Percentiles rank a stretch among this genome's conserved stretches.
These are phyloP conservation scores for Lates calcarifer DNA, from an alignment of 2,113 vertebrate genomes.

Conservation along the genomic window DNA sequence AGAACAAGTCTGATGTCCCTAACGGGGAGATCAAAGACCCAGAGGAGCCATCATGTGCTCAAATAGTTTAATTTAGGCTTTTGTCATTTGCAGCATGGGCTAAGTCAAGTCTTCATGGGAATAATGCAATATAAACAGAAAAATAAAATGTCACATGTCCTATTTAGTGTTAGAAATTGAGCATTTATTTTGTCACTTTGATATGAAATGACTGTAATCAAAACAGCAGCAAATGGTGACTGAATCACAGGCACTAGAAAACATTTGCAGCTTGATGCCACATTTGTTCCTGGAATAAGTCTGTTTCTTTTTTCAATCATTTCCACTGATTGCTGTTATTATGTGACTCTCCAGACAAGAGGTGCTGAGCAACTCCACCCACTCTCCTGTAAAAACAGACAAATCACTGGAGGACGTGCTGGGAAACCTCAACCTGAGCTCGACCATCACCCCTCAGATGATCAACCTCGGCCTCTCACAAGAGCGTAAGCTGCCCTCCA, in stretches of 20 bases:
- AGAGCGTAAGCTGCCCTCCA: constrained; percentile 83
- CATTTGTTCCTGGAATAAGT: constrained; percentile 35
- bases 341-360: constrained; percentile 82
- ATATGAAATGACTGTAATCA: constrained; percentile 35
- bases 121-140: constrained; percentile 2
- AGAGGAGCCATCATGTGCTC: constrained; percentile 26
- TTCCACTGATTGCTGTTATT: constrained; percentile 63
- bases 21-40: constrained; percentile 41
- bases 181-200: constrained; percentile 16
- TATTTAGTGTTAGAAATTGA: constrained; percentile 31
- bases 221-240: constrained; percentile 21
- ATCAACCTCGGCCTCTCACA: constrained; percentile 88
- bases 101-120: neutral
- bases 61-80: constrained; percentile 11
- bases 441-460: constrained; percentile 85
- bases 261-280: neutral
- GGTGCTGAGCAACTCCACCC: constrained; percentile 78
- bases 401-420: constrained; percentile 91
- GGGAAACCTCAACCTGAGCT: constrained; percentile 91
- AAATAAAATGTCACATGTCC: neutral
- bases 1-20: constrained; percentile 5
- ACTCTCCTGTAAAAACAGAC: constrained; percentile 84
- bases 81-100: constrained; percentile 13
- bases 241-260: constrained; percentile 22
- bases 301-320: constrained; percentile 34